Percentiles rank a stretch among this genome's conserved stretches.
These are phyloP conservation scores for Mystacides longicornis DNA, from an alignment of 2,888 invertebrate species.

Conservation along the genomic window DNA sequence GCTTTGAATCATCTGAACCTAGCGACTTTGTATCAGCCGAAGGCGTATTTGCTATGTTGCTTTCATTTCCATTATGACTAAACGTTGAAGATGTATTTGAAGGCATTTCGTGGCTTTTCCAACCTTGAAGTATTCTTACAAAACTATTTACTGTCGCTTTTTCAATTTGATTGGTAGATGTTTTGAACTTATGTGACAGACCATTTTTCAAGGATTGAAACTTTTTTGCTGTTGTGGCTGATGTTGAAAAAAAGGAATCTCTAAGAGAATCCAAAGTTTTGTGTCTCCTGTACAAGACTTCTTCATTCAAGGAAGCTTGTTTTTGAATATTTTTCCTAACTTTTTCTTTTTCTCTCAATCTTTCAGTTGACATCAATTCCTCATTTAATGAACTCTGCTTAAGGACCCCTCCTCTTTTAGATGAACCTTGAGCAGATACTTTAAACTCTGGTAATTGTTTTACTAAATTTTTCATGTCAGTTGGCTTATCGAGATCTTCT, in stretches of 20 bases:
- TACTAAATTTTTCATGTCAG: conserved; percentile 61
- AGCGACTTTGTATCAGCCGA: conserved; percentile 27
- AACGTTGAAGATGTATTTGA: conserved; percentile 30
- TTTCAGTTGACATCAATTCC: conserved; percentile 81
- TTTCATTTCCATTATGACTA: conserved; percentile 28
- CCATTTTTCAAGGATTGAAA: conserved; percentile 73
- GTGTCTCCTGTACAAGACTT: conserved; percentile 64
- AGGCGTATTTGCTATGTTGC: conserved; percentile 29
- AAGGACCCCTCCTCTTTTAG: conserved; percentile 53
- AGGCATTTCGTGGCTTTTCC: conserved; percentile 53
- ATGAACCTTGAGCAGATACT: conserved; percentile 42
- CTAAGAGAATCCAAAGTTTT: conserved; percentile 62
- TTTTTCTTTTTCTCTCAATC: conserved; percentile 73
- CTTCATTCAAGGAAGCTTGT: conserved; percentile 83
- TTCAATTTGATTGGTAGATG: conserved; percentile 75
- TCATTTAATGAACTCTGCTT: conserved; percentile 86
- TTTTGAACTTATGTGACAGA: conserved; percentile 75
- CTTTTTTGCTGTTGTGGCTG: conserved; percentile 62
- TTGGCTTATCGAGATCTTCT: conserved; percentile 56
- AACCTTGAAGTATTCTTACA: conserved; percentile 77
- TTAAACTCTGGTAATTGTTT: conserved; percentile 61
- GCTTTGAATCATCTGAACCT: conserved; percentile 39
- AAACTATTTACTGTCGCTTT: conserved; percentile 77
- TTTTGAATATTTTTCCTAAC: conserved; percentile 80
- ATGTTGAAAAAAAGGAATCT: conserved; percentile 66